phyloP scores from a whole-genome alignment of 2,888 invertebrate species.

The Amitus sp. region DNA sequence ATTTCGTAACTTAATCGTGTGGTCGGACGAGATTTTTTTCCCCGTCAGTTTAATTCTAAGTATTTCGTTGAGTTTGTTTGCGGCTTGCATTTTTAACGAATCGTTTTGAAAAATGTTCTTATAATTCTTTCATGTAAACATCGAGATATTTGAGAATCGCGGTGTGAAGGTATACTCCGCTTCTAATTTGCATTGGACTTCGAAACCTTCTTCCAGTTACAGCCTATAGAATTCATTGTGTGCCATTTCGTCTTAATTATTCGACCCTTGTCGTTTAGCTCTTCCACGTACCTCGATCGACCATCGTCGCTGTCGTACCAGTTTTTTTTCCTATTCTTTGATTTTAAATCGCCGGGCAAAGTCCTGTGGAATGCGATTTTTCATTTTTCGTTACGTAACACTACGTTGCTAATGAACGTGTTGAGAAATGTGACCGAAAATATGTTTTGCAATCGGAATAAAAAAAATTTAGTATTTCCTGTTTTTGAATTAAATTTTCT shows the following conservation, averaged over 20 bases:
- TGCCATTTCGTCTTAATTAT: slow-evolving; percentile 42
- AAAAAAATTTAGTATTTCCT: too few species aligned
- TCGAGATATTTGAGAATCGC: slow-evolving; percentile 8
- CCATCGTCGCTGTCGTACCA: slow-evolving; percentile 17
- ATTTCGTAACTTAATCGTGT: too few species aligned
- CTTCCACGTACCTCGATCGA: slow-evolving; percentile 22
- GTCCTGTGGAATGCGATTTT: not conserved
- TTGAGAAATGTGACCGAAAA: too few species aligned
- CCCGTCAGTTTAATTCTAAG: too few species aligned
- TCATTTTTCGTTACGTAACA: not conserved
- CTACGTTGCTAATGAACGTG: not conserved
- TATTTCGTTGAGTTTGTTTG: too few species aligned
- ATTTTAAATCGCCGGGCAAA: slow-evolving; percentile 14
- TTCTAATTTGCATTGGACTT: slow-evolving; percentile 34
- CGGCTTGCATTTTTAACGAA: too few species aligned
- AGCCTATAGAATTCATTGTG: slow-evolving; percentile 44
- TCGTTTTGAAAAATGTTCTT: not conserved
- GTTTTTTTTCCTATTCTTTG: slow-evolving; percentile 24
- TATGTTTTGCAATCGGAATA: too few species aligned
- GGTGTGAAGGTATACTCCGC: slow-evolving; percentile 5
- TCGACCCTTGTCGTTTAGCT: slow-evolving; percentile 29
- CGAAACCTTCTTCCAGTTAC: slow-evolving; percentile 30
- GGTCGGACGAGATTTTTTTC: too few species aligned
- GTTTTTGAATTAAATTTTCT: too few species aligned
- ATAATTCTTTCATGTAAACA: not conserved